Evolutionary conservation across 2,888 invertebrate species (phyloP).

Genomic region (Caradrina clavipalpis): DNA sequence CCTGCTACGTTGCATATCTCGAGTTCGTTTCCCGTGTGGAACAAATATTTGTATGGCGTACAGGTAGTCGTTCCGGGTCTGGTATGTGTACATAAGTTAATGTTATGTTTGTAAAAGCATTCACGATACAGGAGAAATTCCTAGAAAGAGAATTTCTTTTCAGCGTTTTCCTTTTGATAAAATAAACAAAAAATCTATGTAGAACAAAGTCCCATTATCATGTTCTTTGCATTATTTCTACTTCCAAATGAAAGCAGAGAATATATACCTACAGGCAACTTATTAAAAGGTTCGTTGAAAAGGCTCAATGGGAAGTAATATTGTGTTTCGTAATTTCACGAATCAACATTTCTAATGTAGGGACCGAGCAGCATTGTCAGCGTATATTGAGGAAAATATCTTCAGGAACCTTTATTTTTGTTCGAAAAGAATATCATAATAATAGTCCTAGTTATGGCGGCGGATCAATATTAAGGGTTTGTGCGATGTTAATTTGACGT

Average conservation of each 20-base stretch:
- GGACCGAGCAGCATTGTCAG: slow-evolving; percentile 48
- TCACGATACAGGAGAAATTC: not conserved
- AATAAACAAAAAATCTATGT: not conserved
- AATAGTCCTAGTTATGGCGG: slow-evolving; percentile 30
- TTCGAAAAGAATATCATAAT: slow-evolving; percentile 41
- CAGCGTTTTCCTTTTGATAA: no score
- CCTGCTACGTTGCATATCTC: no score
- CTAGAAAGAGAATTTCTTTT: no score
- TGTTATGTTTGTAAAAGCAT: not conserved
- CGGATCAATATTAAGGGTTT: slow-evolving; percentile 24
- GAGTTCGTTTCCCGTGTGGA: no score
- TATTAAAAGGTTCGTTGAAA: slow-evolving; percentile 56
- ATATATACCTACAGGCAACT: slow-evolving; percentile 24
- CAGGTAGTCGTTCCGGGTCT: not conserved
- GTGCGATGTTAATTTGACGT: slow-evolving; percentile 7
- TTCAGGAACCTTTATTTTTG: slow-evolving; percentile 43
- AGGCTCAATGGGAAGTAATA: slow-evolving; percentile 52
- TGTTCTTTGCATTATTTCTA: slow-evolving; percentile 1
- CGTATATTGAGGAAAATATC: slow-evolving; percentile 57
- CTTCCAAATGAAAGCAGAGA: slow-evolving; percentile 20
- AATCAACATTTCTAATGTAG: slow-evolving; percentile 59
- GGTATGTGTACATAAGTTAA: not conserved
- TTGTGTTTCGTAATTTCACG: slow-evolving; percentile 60
- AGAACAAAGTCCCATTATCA: not conserved
- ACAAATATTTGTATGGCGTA: not conserved